Evolutionary conservation across 2,797 vertebrate species (phyloP).

Genomic region (Pipistrellus nathusii): DNA sequence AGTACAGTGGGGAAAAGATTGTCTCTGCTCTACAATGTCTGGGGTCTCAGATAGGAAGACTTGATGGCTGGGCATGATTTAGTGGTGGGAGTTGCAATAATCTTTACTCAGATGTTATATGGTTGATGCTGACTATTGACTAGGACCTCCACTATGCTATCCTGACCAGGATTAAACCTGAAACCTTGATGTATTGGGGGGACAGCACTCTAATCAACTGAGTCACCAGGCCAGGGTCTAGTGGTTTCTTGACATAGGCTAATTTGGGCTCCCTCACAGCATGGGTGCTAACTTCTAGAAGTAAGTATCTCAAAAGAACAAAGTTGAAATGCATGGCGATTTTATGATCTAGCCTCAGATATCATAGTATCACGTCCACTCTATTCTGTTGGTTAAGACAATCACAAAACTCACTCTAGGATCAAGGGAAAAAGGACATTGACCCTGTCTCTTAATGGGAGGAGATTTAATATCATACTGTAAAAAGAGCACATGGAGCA

Average conservation of each 20-base stretch:
- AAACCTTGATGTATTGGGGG: background rate
- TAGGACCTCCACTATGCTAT: background rate
- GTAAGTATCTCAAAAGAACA: background rate
- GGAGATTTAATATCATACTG: background rate
- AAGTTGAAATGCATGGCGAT: background rate
- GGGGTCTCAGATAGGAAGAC: background rate
- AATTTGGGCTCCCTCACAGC: background rate
- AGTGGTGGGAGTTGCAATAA: accelerated
- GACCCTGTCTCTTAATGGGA: background rate
- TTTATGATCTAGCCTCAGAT: background rate
- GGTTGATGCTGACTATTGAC: background rate
- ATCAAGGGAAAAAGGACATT: background rate
- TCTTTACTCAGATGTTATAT: background rate
- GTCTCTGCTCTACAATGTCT: background rate
- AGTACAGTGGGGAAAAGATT: background rate
- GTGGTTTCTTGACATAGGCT: background rate
- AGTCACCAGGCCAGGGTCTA: background rate
- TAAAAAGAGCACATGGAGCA: background rate
- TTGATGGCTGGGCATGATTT: background rate
- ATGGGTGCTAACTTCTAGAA: background rate
- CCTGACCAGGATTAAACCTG: background rate
- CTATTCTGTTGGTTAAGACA: background rate
- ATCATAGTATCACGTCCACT: background rate
- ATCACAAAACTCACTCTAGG: background rate
- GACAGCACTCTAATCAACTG: background rate